Evolutionary conservation across 64 coral and sea anemone species (phyloP).

Genomic region (Montipora foliosa): DNA sequence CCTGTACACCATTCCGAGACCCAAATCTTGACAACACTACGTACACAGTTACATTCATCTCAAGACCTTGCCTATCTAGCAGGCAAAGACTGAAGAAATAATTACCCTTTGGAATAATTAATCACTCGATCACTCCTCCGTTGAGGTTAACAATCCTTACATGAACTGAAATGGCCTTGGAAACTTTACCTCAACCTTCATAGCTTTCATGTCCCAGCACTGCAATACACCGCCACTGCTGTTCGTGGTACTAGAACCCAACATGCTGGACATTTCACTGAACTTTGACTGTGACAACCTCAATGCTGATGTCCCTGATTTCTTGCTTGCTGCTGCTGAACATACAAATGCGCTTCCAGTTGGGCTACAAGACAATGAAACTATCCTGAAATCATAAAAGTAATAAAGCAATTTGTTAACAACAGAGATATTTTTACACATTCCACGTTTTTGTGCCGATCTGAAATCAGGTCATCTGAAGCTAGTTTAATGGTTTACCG

Average conservation of each 20-base stretch:
- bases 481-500: too few species aligned
- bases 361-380: slow-evolving; percentile 95
- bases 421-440: too few species aligned
- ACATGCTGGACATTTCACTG: slow-evolving; percentile 57
- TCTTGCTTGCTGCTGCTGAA: slow-evolving; percentile 78
- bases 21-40: too few species aligned
- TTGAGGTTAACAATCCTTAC: not conserved
- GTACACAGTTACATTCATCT: too few species aligned
- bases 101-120: too few species aligned
- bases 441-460: too few species aligned
- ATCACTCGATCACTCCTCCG: too few species aligned
- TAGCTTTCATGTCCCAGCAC: slow-evolving; percentile 92
- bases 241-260: not conserved
- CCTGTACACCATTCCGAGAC: too few species aligned
- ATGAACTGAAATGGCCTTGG: not conserved
- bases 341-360: slow-evolving; percentile 89
- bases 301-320: slow-evolving; percentile 39
- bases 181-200: slow-evolving; percentile 83
- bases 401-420: too few species aligned
- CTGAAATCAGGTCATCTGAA: too few species aligned
- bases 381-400: slow-evolving; percentile 66
- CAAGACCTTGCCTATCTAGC: too few species aligned
- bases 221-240: slow-evolving; percentile 71
- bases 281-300: slow-evolving; percentile 24
- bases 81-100: too few species aligned